A percentile compares a stretch with the other conserved stretches of the same genome.
These are phyloP conservation scores for Enteromius anoplus DNA, from an alignment of 2,797 vertebrate genomes.

Conservation along the genomic window DNA sequence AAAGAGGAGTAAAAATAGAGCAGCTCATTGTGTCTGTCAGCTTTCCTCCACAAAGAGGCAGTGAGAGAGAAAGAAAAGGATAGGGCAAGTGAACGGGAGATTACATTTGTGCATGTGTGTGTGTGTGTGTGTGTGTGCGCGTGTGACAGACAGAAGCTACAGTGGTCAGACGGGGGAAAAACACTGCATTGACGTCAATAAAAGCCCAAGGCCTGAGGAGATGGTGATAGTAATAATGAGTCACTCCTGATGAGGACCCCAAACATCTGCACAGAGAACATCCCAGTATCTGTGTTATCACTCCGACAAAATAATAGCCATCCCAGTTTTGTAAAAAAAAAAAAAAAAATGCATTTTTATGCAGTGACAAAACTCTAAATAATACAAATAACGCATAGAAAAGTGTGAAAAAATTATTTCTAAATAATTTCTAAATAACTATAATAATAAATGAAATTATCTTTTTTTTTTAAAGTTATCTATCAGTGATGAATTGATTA, in stretches of 20 bases:
- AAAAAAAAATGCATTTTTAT: not conserved
- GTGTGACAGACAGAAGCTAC: not conserved
- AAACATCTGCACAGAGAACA: conserved; percentile 26
- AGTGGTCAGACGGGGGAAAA: conserved; percentile 4
- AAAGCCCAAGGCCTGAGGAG: conserved; percentile 32
- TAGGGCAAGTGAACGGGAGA: conserved; percentile 4
- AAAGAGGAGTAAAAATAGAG: conserved; percentile 55
- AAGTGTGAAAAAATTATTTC: not conserved
- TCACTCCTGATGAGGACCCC: conserved; percentile 11
- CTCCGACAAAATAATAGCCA: conserved; percentile 4
- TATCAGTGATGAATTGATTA: not conserved
- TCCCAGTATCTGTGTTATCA: not conserved
- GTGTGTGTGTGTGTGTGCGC: not conserved
- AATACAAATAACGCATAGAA: not conserved
- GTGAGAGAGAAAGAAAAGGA: conserved; percentile 15
- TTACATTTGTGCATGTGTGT: not conserved
- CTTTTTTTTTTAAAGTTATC: not conserved
- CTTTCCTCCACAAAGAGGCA: conserved; percentile 20
- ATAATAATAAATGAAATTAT: not conserved
- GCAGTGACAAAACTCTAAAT: not conserved
- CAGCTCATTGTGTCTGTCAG: conserved; percentile 40
- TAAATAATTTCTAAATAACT: not conserved
- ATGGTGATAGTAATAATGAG: conserved; percentile 31
- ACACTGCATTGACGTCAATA: conserved; percentile 43
- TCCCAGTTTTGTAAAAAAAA: not conserved